Evolutionary conservation across 2,888 invertebrate genomes (phyloP), one percentile per base, ranked within the genome.

Genomic region (Minunthozetes semirufus): DNA sequence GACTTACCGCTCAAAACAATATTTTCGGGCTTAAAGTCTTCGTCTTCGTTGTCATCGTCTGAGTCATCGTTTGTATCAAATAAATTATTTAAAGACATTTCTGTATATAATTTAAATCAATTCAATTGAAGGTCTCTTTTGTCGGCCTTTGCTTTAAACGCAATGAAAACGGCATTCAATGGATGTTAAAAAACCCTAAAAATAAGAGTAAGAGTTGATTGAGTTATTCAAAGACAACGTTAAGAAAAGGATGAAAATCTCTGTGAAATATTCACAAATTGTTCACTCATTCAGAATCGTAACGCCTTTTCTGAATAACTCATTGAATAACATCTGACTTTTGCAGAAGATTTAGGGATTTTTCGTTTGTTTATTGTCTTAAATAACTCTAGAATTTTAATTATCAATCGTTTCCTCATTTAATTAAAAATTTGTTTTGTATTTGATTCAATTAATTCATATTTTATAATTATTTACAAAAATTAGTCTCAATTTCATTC

Each of bases 41-140:
- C 2, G 68, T 74, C 74, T 19, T 74, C 74, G 42, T 71, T 4
- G 4, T 74, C 68, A 25, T 70, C 74, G 2, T 46, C 48, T 27
- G 71, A 68, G 15, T 70, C 74, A 9, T 33, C 46, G 17, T 68
- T 70, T 15, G 29, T 66, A 17, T 71, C 42, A 22, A 71, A 46
- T n/a, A 56, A 13, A 48, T 48, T 48, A 48, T 48, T 48, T 48
- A 48, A 48, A 48, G 15, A 48, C n/a, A 17, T 48, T 48, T 48
- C 15, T 48, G 48, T 3, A 48, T 9, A 48, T 48, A 13, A 48
- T 5, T n/a, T 13, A 17, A 48, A 48, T 13, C 5, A 48, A 56
- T 56, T 4, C 3, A 56, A 56, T 22, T 56, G 1, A 56, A 56
- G 9, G 5, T 48, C 3, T 48, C 13, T 13, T 48, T 13, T 48